Evolutionary conservation across 2,113 vertebrate genomes (phyloP), one percentile per base, ranked within the genome.

Genomic region (Pomatorhinus ruficollis): DNA sequence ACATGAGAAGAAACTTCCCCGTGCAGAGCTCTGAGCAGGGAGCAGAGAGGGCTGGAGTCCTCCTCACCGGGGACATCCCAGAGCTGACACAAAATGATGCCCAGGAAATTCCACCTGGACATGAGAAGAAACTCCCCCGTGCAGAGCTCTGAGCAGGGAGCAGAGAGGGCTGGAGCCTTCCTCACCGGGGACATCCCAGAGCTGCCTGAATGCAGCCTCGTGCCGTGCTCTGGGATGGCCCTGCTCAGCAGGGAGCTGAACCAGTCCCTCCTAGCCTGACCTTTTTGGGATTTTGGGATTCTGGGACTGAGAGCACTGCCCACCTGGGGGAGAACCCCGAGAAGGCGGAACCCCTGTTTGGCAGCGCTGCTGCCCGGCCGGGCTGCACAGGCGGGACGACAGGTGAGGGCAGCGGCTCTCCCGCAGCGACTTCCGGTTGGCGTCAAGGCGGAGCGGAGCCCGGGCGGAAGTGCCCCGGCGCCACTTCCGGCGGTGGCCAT

Each of bases 331-430:
- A 9, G 49, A 28, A 60, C n/a, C 4, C 9, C 8, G 10, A 5
- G 53, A 13, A 3, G 1, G 2, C 40, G 60, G 95, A 95, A 94
- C 94, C 3, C 1, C 1, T 6, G 1, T 0, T 6, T 19, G 2
- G 10, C 1, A 40, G 5, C 27, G 1, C 17, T 4, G 49, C 37
- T 87, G 0, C 33, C 47, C 25, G 2, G 3, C 21, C 71, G 92
- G 69, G 45, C 65, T 1, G 23, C 5, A 22, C 2, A 2, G 2
- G 2, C 2, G 1, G 0, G 0, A 0, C 79, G 64, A 84, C 90
- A 14, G 1, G 0, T 16, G 9, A 15, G 25, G 17, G 42, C 60
- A 7, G 18, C 2, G 2, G 2, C 39, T 2, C 27, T 27, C 4
- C 5, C 4, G 6, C 0, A 2, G 1, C 4, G 0, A 39, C n/a